Base-by-base conservation (phyloP, 2,113 vertebrate species). In the Petroica traversi region DNA sequence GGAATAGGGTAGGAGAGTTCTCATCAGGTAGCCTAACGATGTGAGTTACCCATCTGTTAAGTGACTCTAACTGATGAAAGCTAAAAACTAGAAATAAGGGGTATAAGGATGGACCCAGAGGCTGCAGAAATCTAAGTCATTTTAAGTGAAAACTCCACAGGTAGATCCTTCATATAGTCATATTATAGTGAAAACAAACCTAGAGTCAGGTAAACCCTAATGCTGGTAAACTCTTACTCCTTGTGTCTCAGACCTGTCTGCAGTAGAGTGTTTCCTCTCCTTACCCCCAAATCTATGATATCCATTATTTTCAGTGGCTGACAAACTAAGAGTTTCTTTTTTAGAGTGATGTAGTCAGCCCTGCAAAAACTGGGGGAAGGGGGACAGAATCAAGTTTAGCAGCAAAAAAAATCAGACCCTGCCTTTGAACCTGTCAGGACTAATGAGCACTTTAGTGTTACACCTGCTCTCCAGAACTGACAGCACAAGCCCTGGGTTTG, bases 401-500 rank as follows among this genome's bases (percentile, higher is more conserved):
- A 89, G 66, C 41, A 90, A 80, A 76, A 80, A 76, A 93, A 87
- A 93, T n/a, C 68, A 87, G 86, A 78, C 52, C 34, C 85, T 66
- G 69, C 43, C 82, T 86, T 80, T 74, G 89, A 88, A 94, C 38
- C 43, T 89, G 74, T 63, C 92, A 92, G 46, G 63, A 34, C 52
- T 95, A 92, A 93, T 86, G 85, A 94, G 90, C 63, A 19, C 40
- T 88, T 89, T 29, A 57, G 58, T 12, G 36, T 61, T 40, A 51
- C 81, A 92, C 92, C 78, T 93, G 85, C 88, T 88, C 59, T 90
- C 93, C 78, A 96, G 85, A 88, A 8, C 51, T 79, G 63, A 90
- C 92, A 96, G 88, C 89, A 90, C 86, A 80, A 93, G 80, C 88
- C 82, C 85, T 75, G 78, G 88, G 85, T 96, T 61, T 94, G 82